Evolutionary conservation across 2,113 vertebrate genomes (phyloP).

Genomic region (Narcine bancroftii): DNA sequence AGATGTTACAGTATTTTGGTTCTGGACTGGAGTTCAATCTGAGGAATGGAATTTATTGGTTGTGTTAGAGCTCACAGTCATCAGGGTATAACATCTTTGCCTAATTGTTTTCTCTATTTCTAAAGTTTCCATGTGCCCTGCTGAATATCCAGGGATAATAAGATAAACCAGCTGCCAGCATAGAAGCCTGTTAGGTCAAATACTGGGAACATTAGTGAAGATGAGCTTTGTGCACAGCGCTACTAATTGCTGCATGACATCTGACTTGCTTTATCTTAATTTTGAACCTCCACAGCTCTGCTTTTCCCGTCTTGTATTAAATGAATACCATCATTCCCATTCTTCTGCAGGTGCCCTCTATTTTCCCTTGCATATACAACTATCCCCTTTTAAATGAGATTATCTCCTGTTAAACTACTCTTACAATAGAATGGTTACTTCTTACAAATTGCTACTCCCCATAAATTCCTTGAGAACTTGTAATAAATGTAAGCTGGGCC

Average conservation of each 20-base stretch:
- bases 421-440: conserved; percentile 1
- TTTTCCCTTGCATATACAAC: not conserved
- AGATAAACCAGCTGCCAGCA: conserved; percentile 28
- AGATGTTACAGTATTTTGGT: conserved; percentile 15
- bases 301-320: conserved; percentile 22
- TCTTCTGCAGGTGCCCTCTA: conserved; percentile 31
- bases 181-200: conserved; percentile 30
- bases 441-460: not conserved
- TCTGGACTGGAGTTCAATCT: not conserved
- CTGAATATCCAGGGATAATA: not conserved
- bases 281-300: not conserved
- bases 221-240: conserved; percentile 24
- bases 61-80: not conserved
- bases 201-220: conserved; percentile 28
- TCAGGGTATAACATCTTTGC: not conserved
- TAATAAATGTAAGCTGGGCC: not conserved
- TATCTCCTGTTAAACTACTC: not conserved
- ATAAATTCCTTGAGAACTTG: conserved; percentile 11
- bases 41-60: not conserved
- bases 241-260: conserved; percentile 33
- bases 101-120: not conserved
- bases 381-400: conserved; percentile 5
- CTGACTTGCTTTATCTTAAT: conserved; percentile 34
- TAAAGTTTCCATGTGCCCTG: not conserved
- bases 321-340: conserved; percentile 26